Evolutionary conservation across 2,113 vertebrate genomes (phyloP).

Genomic region (Elaphurus davidianus): DNA sequence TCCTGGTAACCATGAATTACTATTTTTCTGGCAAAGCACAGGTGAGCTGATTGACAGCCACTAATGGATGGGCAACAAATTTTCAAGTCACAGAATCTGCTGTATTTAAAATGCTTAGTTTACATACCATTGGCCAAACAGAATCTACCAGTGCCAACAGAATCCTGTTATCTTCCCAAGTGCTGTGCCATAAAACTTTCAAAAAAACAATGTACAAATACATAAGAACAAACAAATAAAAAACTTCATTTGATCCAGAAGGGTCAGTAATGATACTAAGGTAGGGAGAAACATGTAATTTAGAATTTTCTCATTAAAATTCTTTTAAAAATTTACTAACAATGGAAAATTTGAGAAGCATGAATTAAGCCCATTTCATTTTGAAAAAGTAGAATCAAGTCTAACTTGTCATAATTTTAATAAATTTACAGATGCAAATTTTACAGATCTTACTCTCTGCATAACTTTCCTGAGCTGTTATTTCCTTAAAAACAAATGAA

Average conservation of each 20-base stretch:
- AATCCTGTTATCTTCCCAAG: not conserved
- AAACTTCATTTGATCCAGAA: not conserved
- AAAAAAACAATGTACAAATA: not conserved
- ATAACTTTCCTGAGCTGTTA: not conserved
- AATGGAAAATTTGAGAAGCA: not conserved
- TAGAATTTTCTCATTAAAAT: not conserved
- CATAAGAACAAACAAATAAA: not conserved
- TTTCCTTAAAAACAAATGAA: constrained; percentile 30
- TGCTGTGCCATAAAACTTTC: not conserved
- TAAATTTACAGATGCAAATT: not conserved
- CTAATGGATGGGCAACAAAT: not conserved
- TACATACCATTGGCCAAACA: not conserved
- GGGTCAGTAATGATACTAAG: not conserved
- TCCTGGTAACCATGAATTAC: not conserved
- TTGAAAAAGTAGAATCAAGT: not conserved
- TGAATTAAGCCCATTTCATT: not conserved
- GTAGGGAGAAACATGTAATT: not conserved
- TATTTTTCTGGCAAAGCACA: not conserved
- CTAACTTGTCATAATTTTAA: constrained; percentile 18
- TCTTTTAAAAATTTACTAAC: not conserved
- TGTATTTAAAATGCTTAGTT: not conserved
- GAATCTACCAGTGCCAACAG: not conserved
- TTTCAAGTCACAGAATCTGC: not conserved
- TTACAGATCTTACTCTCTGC: not conserved
- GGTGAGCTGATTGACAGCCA: not conserved